Base-by-base conservation (phyloP, 2,888 invertebrate species). In the Tineola bisselliella region DNA sequence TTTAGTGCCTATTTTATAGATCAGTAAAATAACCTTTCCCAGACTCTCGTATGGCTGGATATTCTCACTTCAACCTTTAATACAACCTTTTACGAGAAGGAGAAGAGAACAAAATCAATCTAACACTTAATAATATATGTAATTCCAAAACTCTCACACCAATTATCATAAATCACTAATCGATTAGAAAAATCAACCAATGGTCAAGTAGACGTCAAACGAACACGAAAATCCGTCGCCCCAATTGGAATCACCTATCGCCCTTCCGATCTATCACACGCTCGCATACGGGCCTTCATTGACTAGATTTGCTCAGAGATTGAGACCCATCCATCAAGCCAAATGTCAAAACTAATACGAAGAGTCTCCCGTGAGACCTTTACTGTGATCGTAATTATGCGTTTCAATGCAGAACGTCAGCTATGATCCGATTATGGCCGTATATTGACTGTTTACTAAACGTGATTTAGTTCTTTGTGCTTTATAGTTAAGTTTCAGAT, bases 281-380 rank as follows among this genome's bases (percentile, higher is more conserved):
- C 63, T 59, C 70, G 63, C 65, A 73, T 84, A 84, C 82, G 82
- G 83, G 75, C 67, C 75, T 75, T 76, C 79, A 79, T 82, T 80
- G 76, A 76, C 70, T 71, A 81, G 82, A 83, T 83, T 75, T 71
- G 73, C 72, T 74, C 76, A 76, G 78, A 80, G 86, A 87, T 87
- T 83, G 83, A 78, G 74, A 75, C 76, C 76, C 79, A 87, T 87
- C 87, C 79, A 86, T 87, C 87, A 87, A 79, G 84, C 79, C 78
- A 76, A 81, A 81, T 81, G 87, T 87, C 87, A 87, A 86, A 87
- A 84, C 84, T 84, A 87, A 87, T 87, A 86, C 81, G 77, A 77
- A 75, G 72, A 68, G 66, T 68, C 80, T 84, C 86, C 84, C 86
- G 82, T 80, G 87, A 84, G 86, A 84, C 73, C 75, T 71, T 73